phyloP scores from a whole-genome alignment of 2,888 invertebrate species.

The Heliconius charithonia region DNA sequence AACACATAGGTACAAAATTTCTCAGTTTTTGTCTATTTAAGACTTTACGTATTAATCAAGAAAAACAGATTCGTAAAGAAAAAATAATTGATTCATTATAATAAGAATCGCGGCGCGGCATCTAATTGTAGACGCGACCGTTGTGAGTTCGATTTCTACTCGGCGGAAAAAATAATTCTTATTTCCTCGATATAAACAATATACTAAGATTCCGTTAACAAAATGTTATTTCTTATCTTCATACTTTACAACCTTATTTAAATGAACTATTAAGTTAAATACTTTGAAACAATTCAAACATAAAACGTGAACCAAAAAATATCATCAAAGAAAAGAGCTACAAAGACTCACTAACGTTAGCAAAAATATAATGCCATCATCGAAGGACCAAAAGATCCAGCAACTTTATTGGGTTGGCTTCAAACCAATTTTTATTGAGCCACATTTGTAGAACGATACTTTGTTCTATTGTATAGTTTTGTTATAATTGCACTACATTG shows the following conservation, averaged over 20 bases:
- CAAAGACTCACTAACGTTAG: conserved; percentile 34
- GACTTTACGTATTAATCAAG: no score
- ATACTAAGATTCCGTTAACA: no score
- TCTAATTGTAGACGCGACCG: no score
- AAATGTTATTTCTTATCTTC: neutral
- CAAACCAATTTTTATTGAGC: conserved; percentile 20
- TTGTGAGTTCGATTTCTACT: no score
- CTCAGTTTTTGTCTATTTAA: no score
- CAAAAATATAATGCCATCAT: conserved; percentile 38
- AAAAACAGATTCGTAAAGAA: no score
- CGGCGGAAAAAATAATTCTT: no score
- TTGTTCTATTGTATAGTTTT: conserved; percentile 12
- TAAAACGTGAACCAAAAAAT: neutral
- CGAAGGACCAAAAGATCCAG: conserved; percentile 34
- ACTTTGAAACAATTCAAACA: neutral
- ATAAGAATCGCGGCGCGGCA: no score
- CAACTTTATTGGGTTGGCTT: conserved; percentile 29
- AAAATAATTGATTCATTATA: no score
- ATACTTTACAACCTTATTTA: no score
- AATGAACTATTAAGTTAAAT: neutral
- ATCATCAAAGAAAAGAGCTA: conserved; percentile 29
- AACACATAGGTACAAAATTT: no score
- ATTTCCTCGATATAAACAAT: no score
- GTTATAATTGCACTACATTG: conserved; percentile 11
- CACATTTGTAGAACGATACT: conserved; percentile 13